Percentiles rank a stretch among this genome's conserved stretches.
These are phyloP conservation scores for Epiblema foenella DNA, from an alignment of 2,888 invertebrate genomes.

Conservation along the genomic window DNA sequence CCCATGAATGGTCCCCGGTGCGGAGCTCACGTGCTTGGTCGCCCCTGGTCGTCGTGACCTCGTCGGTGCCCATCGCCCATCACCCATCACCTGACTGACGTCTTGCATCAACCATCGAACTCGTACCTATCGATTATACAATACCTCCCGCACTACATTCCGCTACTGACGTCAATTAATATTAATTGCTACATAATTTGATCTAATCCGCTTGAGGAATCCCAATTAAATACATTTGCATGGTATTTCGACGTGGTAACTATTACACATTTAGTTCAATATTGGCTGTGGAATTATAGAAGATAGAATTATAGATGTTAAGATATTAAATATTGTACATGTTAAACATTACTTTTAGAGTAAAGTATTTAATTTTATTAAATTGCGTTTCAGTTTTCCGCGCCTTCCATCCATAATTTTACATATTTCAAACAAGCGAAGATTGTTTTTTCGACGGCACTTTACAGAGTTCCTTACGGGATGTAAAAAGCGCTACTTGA, in stretches of 20 bases:
- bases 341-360: no score
- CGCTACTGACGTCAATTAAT: conserved; percentile 3
- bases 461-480: not conserved
- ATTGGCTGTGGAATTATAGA: not conserved
- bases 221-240: not conserved
- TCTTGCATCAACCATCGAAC: conserved; percentile 29
- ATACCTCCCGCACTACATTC: conserved; percentile 1
- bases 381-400: conserved; percentile 2
- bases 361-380: not conserved
- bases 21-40: conserved; percentile 76
- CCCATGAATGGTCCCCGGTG: conserved; percentile 79
- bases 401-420: conserved; percentile 8
- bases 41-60: conserved; percentile 47
- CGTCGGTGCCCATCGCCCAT: conserved; percentile 28
- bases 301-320: not conserved
- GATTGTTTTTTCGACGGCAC: not conserved
- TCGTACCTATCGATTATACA: conserved; percentile 22
- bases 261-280: not conserved
- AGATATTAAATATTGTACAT: not conserved
- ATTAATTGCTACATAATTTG: conserved; percentile 14
- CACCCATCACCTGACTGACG: conserved; percentile 32
- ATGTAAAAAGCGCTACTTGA: not conserved
- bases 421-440: not conserved
- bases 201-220: not conserved
- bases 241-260: not conserved